Base-by-base conservation (phyloP, 2,797 vertebrate species). In the Alectoris magna region DNA sequence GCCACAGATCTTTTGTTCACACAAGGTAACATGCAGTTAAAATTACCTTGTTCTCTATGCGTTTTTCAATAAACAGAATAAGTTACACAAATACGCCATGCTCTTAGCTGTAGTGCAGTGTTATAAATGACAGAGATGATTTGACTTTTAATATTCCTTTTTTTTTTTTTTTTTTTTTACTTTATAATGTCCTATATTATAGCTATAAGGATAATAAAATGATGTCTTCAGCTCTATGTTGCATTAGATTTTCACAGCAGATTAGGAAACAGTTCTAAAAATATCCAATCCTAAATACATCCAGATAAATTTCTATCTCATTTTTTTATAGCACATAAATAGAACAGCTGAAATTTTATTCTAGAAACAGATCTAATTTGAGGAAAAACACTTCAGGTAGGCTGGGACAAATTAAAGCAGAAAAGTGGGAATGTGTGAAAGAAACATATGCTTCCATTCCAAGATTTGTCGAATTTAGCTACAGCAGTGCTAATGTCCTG, bases 211-310 rank as follows among this genome's bases (percentile, higher is more conserved):
- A 74, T 85, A 89, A 87, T 80, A 89, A 70, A 4, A 3, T 75
- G 55, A 67, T 90, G 41, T 92, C 34, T 91, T 93, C 74, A 63
- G 16, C 76, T 90, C 66, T 75, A 14, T 51, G 63, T 72, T 62
- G 15, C 88, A 56, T 96, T 87, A 85, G 39, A 75, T 94, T 95
- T 94, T 83, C 29, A 70, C 36, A 51, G 67, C 24, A 62, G 76
- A 93, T 96, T 95, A 87, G 77, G 83, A 94, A 95, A 78, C 62
- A 87, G 82, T 71, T 46, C 63, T 90, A 91, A 94, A 96, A 90
- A 94, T 87, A 95, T 12, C 29, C 56, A 68, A 6, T 58, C 59
- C 69, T 87, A 83, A 93, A 53, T 88, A 85, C 77, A 94, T 55
- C 23, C 53, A 84, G 59, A 88, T 91, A 88, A 19, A 60, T 89